These are phyloP conservation scores for Globicephala melas DNA, from an alignment of 2,113 vertebrate species.

Conservation along the genomic window DNA sequence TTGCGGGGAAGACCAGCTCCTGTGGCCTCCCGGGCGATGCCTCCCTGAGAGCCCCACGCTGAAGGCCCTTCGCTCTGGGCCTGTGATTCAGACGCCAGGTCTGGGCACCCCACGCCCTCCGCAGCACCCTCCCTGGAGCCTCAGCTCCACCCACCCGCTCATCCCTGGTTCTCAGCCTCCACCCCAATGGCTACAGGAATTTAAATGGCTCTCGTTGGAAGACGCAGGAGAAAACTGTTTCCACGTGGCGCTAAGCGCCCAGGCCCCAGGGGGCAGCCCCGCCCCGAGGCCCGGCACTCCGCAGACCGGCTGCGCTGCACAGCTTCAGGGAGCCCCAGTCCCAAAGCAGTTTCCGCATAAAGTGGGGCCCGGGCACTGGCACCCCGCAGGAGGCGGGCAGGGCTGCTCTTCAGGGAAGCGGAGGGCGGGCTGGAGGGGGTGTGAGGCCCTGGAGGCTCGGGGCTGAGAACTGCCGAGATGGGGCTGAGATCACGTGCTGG, in stretches of 20 bases:
- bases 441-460: not conserved
- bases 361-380: not conserved
- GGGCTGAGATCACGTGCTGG: slow-evolving; percentile 9
- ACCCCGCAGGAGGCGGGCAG: not conserved
- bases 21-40: not conserved
- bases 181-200: slow-evolving; percentile 4
- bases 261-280: not conserved
- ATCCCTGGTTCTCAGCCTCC: not conserved
- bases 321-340: not conserved
- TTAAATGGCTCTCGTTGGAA: slow-evolving; percentile 27
- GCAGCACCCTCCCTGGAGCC: not conserved
- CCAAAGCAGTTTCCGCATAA: not conserved
- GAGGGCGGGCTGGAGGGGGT: not conserved
- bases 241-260: not conserved
- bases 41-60: not conserved
- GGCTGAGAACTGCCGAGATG: not conserved
- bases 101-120: not conserved
- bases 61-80: not conserved
- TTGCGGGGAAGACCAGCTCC: not conserved
- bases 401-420: slow-evolving; percentile 43
- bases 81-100: not conserved
- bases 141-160: not conserved
- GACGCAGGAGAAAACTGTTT: slow-evolving; percentile 45
- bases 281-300: not conserved
- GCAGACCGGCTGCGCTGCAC: not conserved